Evolutionary conservation across 2,888 invertebrate genomes (phyloP).

Genomic region (Amphipoea lucens): DNA sequence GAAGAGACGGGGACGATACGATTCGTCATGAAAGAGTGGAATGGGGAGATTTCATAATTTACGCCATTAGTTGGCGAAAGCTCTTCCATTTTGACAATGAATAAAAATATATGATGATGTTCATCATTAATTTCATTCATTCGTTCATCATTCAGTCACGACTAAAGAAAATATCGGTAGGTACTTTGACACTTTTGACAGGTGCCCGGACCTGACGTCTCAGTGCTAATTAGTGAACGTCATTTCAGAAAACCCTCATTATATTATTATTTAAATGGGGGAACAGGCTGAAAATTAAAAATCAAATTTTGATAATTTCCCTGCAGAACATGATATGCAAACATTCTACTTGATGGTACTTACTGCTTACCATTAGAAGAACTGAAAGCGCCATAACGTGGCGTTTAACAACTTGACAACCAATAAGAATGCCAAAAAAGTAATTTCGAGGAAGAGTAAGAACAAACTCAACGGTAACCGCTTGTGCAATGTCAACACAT

Average conservation of each 20-base stretch:
- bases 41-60: not conserved
- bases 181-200: too few species aligned
- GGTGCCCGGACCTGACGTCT: too few species aligned
- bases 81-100: too few species aligned
- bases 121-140: too few species aligned
- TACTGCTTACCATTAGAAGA: not conserved
- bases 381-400: not conserved
- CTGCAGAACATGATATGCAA: not conserved
- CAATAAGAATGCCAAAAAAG: too few species aligned
- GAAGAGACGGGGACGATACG: slow-evolving; percentile 60
- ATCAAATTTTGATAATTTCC: not conserved
- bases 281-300: not conserved
- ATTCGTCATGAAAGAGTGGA: not conserved
- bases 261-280: not conserved
- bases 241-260: too few species aligned
- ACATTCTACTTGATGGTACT: not conserved
- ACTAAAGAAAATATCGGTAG: too few species aligned
- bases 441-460: too few species aligned
- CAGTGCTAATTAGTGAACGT: too few species aligned
- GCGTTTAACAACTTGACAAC: not conserved
- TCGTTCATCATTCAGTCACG: too few species aligned
- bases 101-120: too few species aligned
- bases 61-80: too few species aligned
- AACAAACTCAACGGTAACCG: not conserved
- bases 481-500: not conserved